Evolutionary conservation across 2,888 invertebrate genomes (phyloP), one percentile per base, ranked within the genome.

Genomic region (Hypercompe scribonia): DNA sequence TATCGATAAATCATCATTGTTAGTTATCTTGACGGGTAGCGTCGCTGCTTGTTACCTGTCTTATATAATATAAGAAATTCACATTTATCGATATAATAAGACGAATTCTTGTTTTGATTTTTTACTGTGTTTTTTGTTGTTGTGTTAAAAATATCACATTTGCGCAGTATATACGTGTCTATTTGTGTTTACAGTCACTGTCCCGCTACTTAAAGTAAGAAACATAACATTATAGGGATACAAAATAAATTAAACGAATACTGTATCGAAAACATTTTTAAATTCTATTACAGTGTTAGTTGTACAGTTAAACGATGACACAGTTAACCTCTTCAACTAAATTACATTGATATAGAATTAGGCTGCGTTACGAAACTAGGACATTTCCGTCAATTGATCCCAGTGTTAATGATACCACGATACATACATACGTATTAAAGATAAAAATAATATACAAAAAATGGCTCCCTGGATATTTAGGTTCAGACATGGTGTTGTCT

Each of bases 1-100:
- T 66, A 42, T 71, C 74, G 71, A 74, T 74, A 74, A 70, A 74
- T 71, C 64, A 68, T 64, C 33, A 7, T 31, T 50, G 33, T 50
- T 42, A 31, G 58, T 54, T 68, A 50, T 61, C 42, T 54, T 61
- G 70, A 68, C 61, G 31, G 18, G 21, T 42, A 4, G 39, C 33
- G 67, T 24, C 46, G 31, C 33, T 50, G 46, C n/a, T 15, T 34
- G 67, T 8, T 54, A 10, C 50, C 33, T 65, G 46, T 50, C 5
- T 36, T 65, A 65, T 61, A 31, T 18, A 18, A 5, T 2, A 18
- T 8, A 18, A 58, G 3, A 58, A 28, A 7, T 31, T 31, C 18
- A 18, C 18, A 18, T 31, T 15, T 61, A 31, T 61, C 61, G 58
- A 61, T 31, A 15, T 31, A 7, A 21, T 24, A 21, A 31, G 18